Evolutionary conservation across 2,888 invertebrate species (phyloP), one percentile per base, ranked within the genome.

Genomic region (Sinopyrophorus schimmeli): DNA sequence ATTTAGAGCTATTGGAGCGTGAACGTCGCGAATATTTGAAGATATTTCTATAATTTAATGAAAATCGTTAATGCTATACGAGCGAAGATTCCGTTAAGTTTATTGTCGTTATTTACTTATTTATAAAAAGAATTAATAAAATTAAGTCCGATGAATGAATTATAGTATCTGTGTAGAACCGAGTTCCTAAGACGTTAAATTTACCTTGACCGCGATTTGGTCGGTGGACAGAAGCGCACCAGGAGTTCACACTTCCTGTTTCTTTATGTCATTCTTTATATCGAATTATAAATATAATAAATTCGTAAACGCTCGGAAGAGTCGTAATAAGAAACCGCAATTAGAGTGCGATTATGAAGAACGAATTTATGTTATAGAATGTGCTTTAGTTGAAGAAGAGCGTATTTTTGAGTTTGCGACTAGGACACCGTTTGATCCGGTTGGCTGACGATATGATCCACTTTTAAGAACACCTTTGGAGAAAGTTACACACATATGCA

Each of bases 121-220:
- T n/a, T n/a, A n/a, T n/a, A n/a, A n/a, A n/a, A n/a, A n/a, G n/a
- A n/a, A n/a, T n/a, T n/a, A n/a, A n/a, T n/a, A n/a, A n/a, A n/a
- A n/a, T n/a, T n/a, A n/a, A n/a, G n/a, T n/a, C n/a, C n/a, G n/a
- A n/a, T n/a, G n/a, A 35, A 20, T 35, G 23, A 35, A 35, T 35
- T 35, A 35, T 35, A 9, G 15, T 35, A 35, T 14, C 24, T 23
- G 14, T 24, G 24, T 32, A 20, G 39, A 39, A 43, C 43, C 35
- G 28, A 38, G 37, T 38, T 20, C 23, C 38, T 31, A 28, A 38
- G 35, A 48, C 47, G 35, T 48, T 24, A 38, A 28, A 23, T 35
- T 48, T 31, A 48, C 47, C 47, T 48, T 48, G 47, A 48, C 47
- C 47, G 40, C 47, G 30, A 41, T 48, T 28, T 35, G 35, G 30